phyloP scores from a whole-genome alignment of 2,113 vertebrate genomes.

The Desmodus rotundus region DNA sequence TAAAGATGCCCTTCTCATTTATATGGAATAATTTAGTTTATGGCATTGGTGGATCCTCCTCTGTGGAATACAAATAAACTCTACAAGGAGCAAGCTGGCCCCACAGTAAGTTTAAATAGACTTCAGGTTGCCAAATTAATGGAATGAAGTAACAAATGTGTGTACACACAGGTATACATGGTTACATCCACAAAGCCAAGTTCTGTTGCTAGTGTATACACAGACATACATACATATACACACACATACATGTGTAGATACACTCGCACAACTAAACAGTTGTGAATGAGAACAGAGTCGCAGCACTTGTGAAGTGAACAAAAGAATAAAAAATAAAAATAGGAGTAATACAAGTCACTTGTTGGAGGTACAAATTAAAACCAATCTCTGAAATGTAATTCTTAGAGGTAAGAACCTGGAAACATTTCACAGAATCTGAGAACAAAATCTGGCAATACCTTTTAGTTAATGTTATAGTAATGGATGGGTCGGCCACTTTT shows the following conservation, averaged over 20 bases:
- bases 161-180: not conserved
- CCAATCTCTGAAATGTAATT: not conserved
- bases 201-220: not conserved
- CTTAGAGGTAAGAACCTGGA: not conserved
- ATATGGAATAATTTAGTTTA: not conserved
- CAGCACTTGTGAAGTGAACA: not conserved
- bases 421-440: not conserved
- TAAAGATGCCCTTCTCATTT: not conserved
- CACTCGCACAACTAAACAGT: not conserved
- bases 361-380: not conserved
- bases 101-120: constrained; percentile 25
- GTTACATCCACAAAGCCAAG: not conserved
- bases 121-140: not conserved
- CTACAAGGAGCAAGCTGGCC: not conserved
- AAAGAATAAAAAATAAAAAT: constrained; percentile 13
- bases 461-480: not conserved
- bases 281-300: constrained; percentile 20
- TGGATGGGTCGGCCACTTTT: not conserved
- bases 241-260: not conserved
- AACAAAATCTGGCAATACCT: not conserved
- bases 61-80: constrained; percentile 27
- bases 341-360: not conserved
- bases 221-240: not conserved
- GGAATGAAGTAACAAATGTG: constrained; percentile 38
- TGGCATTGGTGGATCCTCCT: not conserved